Base-by-base conservation (phyloP, 1,140 invertebrate genomes). In the Oryzaephilus surinamensis region DNA sequence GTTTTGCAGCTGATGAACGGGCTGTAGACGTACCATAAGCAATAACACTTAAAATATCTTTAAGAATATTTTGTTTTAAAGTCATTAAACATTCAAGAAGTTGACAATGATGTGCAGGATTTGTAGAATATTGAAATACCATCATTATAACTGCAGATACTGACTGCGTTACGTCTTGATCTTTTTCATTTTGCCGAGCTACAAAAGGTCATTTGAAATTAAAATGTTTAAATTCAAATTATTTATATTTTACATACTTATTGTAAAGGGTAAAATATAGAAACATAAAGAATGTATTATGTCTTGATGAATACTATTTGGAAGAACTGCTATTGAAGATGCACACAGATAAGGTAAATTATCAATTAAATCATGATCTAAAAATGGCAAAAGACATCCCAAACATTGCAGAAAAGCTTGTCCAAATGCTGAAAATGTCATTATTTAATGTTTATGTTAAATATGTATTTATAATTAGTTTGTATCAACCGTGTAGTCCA, bases 131-230 rank as follows among this genome's bases (percentile, higher is more conserved):
- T 58, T 98, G 93, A 58, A 99, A 86, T 10, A 98, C 83, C 76
- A 97, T 86, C 83, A 97, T 97, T 21, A 99, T 81, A 32, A 99
- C 86, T 8, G 91, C 88, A 7, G 93, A 83, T 5, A 95, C 81
- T 5, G 92, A 96, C 55, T 92, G 87, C 49, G 79, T 82, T 4
- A 90, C 87, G 62, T 93, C 91, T 51, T 84, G 84, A 52, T 84
- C 79, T 43, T 74, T 72, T 41, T 78, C 76, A 50, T 77, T 74
- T 49, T 72, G 73, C 30, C 82, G 72, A 6, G 74, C 81, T 84
- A 47, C 28, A 62, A 63, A 36, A 41, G 41, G 8, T 20, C 4
- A 20, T 20, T 20, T 20, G 8, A 5, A 4, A 5, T 20, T 21
- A 6, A 21, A 21, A 21, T 21, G 6, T 21, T 21, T 2, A 4